Percentiles rank a stretch among this genome's conserved stretches.
Evolutionary conservation across 2,888 invertebrate genomes (phyloP).

Genomic region (Hemistola chrysoprasaria): DNA sequence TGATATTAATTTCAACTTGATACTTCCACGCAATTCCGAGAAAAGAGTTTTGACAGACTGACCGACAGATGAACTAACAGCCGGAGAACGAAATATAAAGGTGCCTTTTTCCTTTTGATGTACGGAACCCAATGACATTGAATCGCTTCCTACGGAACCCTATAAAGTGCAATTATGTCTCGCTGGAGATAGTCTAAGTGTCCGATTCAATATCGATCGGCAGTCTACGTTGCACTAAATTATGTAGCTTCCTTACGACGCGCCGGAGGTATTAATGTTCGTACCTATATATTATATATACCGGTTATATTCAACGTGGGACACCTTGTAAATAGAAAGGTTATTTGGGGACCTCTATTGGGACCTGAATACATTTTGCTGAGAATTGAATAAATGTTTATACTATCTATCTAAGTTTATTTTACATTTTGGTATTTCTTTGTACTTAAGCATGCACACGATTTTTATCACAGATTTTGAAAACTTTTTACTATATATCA

Average conservation of each 20-base stretch:
- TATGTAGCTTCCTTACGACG: slow-evolving; percentile 58
- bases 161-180: slow-evolving; percentile 8
- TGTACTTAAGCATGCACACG: too few relatives aligned
- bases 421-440: too few relatives aligned
- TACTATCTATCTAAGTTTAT: too few relatives aligned
- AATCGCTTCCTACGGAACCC: background rate
- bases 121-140: too few relatives aligned
- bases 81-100: too few relatives aligned
- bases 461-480: too few relatives aligned
- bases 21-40: background rate
- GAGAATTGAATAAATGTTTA: background rate
- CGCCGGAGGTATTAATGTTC: slow-evolving; percentile 60
- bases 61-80: too few relatives aligned
- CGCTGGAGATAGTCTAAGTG: slow-evolving; percentile 24
- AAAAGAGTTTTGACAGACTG: background rate
- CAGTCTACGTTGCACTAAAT: slow-evolving; percentile 49
- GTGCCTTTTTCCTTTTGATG: too few relatives aligned
- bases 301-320: slow-evolving; percentile 45
- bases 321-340: slow-evolving; percentile 51
- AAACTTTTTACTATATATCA: too few relatives aligned
- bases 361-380: background rate
- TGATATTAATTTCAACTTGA: too few relatives aligned
- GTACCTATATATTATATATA: too few relatives aligned
- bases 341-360: slow-evolving; percentile 34
- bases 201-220: slow-evolving; percentile 58